phyloP scores from a whole-genome alignment of 1,140 invertebrate species.

The Cardiocondyla obscurior region DNA sequence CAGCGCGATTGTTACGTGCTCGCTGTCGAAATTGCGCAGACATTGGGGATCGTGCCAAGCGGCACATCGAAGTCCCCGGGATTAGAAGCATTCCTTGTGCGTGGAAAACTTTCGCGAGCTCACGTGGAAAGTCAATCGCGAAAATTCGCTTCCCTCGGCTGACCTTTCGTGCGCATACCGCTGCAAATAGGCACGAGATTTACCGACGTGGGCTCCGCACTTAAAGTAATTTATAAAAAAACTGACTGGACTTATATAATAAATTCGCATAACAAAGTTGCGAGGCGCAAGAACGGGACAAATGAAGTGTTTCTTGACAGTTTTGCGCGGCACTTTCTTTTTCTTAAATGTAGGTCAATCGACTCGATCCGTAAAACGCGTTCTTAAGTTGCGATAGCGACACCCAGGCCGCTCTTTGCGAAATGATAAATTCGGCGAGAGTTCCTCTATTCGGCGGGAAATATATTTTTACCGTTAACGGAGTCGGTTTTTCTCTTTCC shows the following conservation, averaged over 20 bases:
- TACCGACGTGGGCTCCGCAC: neutral
- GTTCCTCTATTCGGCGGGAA: neutral
- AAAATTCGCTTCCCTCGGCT: neutral
- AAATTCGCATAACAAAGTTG: neutral
- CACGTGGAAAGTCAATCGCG: neutral
- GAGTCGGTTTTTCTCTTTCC: neutral
- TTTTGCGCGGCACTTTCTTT: constrained; percentile 37
- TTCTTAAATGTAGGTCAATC: constrained; percentile 52
- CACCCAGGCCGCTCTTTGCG: neutral
- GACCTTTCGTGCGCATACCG: neutral
- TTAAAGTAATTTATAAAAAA: neutral
- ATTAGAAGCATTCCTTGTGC: neutral
- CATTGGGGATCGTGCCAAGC: neutral
- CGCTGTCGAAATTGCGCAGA: neutral
- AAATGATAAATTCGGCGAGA: constrained; percentile 32
- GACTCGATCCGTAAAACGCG: constrained; percentile 39
- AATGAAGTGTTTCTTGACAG: constrained; percentile 21
- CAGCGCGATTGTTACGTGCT: neutral
- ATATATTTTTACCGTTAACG: neutral
- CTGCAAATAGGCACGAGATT: neutral
- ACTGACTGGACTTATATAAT: neutral
- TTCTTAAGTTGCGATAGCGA: constrained; percentile 34
- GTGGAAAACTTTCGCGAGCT: neutral
- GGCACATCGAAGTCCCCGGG: neutral
- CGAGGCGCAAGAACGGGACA: neutral